Base-by-base conservation (phyloP, 2,797 vertebrate species). In the Acestrorhynchus altus region DNA sequence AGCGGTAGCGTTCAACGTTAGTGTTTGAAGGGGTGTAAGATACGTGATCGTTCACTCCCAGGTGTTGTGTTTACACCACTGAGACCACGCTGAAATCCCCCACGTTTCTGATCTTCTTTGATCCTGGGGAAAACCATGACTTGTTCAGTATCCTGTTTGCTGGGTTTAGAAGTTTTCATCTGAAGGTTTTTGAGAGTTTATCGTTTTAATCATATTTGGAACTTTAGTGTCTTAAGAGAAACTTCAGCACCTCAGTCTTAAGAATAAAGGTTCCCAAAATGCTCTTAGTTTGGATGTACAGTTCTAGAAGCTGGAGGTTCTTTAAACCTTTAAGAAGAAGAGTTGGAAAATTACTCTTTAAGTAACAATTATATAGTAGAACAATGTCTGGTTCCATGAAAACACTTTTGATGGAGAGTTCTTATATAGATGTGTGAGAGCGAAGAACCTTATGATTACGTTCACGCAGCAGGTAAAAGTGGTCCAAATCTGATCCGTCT, bases 101-200 rank as follows among this genome's bases (percentile, higher is more conserved):
- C 51, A 66, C 69, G 77, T 78, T 72, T 72, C 65, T 67, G 74
- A 56, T 61, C 49, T 63, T 69, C 74, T 86, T 84, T 81, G 81
- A 84, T 84, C 78, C 73, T 74, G 83, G 84, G 83, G 83, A 84
- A 86, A 84, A 69, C 69, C 76, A 61, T 79, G 83, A 84, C 82
- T 84, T 47, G 24, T 46, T 77, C n/a, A 72, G 72, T 70, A 76
- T 67, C n/a, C 12, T 60, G 40, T 35, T 76, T 47, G 75, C 22
- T 6, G 18, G 35, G 12, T 63, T 68, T 57, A 56, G 35, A 16
- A 47, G 52, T 35, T 69, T 68, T 56, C n/a, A n/a, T 46, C 26
- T 60, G 31, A 76, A 59, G 4, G 5, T 16, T 69, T 52, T 46
- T 8, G 18, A 49, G 42, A 24, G 15, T 13, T 13, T 28, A 15